Evolutionary conservation across 2,888 invertebrate genomes (phyloP), one percentile per base, ranked within the genome.

Genomic region (Lepeophtheirus nordmannii): DNA sequence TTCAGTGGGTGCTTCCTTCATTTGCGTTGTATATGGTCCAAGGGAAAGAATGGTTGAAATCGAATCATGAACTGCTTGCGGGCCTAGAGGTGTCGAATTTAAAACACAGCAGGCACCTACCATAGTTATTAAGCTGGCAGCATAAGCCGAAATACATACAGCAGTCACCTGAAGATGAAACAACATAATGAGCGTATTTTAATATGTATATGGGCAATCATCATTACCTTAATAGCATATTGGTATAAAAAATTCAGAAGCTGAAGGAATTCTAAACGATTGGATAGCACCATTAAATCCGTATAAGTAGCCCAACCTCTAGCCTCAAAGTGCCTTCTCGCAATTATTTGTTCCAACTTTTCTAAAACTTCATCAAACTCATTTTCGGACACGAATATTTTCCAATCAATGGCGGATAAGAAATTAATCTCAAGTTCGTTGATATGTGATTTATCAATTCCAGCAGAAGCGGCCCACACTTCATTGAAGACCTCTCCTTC

Each of bases 381-480:
- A 71, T 83, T 78, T 69, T 85, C 82, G 71, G 81, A 82, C 67
- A 91, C 86, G 77, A 83, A 89, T 64, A 92, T 80, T 71, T 87
- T 82, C 93, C 93, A 93, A 72, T 90, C 82, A 74, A 97, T 88
- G 69, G 92, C 92, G 71, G 81, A 80, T 22, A 96, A 82, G 78
- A 96, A 93, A 73, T 89, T 85, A 68, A 84, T 80, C 80, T 97
- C 96, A 67, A 93, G 78, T 74, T 82, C 79, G 75, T 90, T 90
- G 67, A 97, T 80, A 71, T 84, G 80, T 67, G 82, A 80, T 30
- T 85, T 79, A 68, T 83, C 80, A 70, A 91, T 79, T 68, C 85
- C 84, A 14, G 86, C 88, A 57, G 89, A 87, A 68, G 82, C 81
- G 14, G 96, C 93, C 94, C 96, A 97, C 77, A 93, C 91, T 67